Evolutionary conservation across 1,140 invertebrate genomes (phyloP), one percentile per base, ranked within the genome.

Genomic region (Leptonema lineaticorne): DNA sequence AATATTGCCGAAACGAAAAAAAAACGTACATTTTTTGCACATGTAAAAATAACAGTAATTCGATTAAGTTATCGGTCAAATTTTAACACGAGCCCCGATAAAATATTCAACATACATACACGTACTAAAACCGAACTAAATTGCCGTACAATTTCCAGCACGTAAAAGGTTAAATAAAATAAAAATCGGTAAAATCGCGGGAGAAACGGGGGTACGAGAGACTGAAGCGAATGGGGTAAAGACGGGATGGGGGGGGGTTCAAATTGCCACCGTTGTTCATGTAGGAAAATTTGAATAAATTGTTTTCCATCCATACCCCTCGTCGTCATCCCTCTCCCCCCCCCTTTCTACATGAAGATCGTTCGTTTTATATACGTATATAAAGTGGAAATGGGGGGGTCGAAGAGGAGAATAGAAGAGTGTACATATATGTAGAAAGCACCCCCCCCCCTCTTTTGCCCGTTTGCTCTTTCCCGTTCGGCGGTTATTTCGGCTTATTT

Each of bases 401-500:
- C n/a, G n/a, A n/a, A n/a, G n/a, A n/a, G n/a, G n/a, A n/a, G n/a
- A n/a, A n/a, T n/a, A n/a, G n/a, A n/a, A n/a, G n/a, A n/a, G n/a
- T n/a, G n/a, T n/a, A n/a, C n/a, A n/a, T n/a, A n/a, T n/a, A n/a
- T n/a, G n/a, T n/a, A n/a, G n/a, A n/a, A n/a, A n/a, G n/a, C n/a
- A n/a, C n/a, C n/a, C n/a, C n/a, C 37, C 37, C 37, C 9, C 9
- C 37, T 11, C 2, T 41, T 41, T 9, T 41, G 16, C 37, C 37
- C 16, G n/a, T n/a, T 50, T 20, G 46, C 46, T 37, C 46, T n/a
- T n/a, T n/a, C n/a, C n/a, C n/a, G 5, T 41, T 16, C 9, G 16
- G 37, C 37, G 37, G 50, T 53, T 48, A 69, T 72, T 69, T 69
- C 46, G 65, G 46, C 63, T 67, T 72, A 72, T 72, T 68, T 69